Percentiles rank a stretch among this genome's conserved stretches.
phyloP scores from a whole-genome alignment of 2,888 invertebrate genomes.

The Ichneumoninae sp. region DNA sequence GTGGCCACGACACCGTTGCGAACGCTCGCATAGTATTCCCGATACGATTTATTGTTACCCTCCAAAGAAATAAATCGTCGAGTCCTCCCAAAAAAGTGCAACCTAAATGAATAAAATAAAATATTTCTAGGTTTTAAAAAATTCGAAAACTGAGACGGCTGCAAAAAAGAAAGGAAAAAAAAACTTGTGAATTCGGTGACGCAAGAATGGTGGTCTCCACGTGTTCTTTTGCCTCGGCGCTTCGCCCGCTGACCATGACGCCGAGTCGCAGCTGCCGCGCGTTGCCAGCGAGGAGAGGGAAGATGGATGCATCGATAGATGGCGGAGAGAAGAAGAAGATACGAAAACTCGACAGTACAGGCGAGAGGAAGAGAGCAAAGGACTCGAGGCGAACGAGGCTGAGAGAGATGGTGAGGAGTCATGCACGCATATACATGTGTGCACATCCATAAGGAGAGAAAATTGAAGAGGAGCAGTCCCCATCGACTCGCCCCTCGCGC shows the following conservation, averaged over 20 bases:
- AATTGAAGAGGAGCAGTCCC: slow-evolving; percentile 58
- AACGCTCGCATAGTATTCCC: no score
- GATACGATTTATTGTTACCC: no score
- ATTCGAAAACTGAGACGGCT: background rate
- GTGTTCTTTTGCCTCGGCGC: slow-evolving; percentile 59
- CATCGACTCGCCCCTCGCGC: slow-evolving; percentile 60
- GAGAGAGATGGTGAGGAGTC: slow-evolving; percentile 38
- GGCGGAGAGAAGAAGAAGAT: slow-evolving; percentile 45
- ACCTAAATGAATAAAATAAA: background rate
- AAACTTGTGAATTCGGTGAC: slow-evolving; percentile 40
- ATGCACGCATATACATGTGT: background rate
- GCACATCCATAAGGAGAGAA: slow-evolving; percentile 43
- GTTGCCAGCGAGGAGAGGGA: slow-evolving; percentile 61
- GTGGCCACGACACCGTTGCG: no score
- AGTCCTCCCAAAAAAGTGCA: background rate
- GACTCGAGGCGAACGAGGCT: slow-evolving; percentile 50
- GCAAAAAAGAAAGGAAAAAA: slow-evolving; percentile 26
- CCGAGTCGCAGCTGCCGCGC: slow-evolving; percentile 73
- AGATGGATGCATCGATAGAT: slow-evolving; percentile 69
- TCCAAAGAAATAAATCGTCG: background rate
- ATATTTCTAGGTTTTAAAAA: background rate
- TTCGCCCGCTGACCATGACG: slow-evolving; percentile 73
- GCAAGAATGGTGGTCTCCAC: slow-evolving; percentile 55
- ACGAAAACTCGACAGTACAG: slow-evolving; percentile 36
- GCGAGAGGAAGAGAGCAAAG: slow-evolving; percentile 26